Evolutionary conservation across 2,797 vertebrate genomes (phyloP), one percentile per base, ranked within the genome.

Genomic region (Limnodromus scolopaceus): DNA sequence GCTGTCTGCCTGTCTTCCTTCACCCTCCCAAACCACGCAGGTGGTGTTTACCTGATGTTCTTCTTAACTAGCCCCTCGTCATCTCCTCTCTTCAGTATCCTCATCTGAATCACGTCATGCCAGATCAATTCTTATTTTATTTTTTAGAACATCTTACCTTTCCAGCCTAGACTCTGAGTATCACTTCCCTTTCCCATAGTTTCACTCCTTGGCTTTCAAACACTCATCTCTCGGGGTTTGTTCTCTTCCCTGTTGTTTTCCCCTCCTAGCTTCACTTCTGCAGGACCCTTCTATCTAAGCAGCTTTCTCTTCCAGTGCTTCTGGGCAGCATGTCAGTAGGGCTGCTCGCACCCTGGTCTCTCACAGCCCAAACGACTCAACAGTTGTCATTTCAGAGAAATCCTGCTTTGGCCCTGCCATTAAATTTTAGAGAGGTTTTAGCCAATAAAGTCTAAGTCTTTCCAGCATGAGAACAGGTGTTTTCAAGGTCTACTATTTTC

Each of bases 191-290:
- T 60, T 28, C 22, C 45, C 12, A 71, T 17, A 60, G 14, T 51
- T 63, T 71, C 36, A 55, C 9, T 65, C 13, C 16, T 43, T 22
- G 25, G 20, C 16, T 51, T 91, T 74, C 51, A 89, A 60, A 23
- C 13, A 38, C 24, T 45, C 38, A 32, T 45, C 23, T 87, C 70
- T 53, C 49, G 0, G 0, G 1, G 12, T 77, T 80, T 54, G 9
- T 24, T 90, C 54, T 38, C 46, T 45, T 76, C 28, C 4, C 6
- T 69, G 10, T 18, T 0, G 17, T 43, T 70, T 85, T 80, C 38
- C 63, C 16, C n/a, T 72, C 43, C 60, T 41, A 20, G 12, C 38
- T 70, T 63, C 41, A 20, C 30, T 72, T 66, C 30, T 10, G 2
- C 36, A 25, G 24, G 18, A 79, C 61, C 7, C 11, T 30, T 72